Conservation (phyloP, 1,140 invertebrate genomes). For the Delia radicum region DNA sequence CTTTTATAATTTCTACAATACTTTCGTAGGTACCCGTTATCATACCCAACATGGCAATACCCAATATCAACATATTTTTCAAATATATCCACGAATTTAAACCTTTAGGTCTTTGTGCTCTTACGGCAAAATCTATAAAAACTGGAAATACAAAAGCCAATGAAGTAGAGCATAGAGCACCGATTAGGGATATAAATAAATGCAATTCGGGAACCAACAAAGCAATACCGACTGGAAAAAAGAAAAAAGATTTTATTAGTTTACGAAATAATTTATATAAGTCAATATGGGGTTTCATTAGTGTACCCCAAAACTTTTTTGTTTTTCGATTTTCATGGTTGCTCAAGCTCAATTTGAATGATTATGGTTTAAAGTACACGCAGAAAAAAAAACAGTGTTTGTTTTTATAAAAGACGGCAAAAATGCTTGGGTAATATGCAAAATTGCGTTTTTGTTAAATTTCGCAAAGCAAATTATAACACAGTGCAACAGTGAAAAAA, state of each 20-base stretch:
- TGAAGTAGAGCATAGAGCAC: constrained; percentile 82
- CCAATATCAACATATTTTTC: constrained; percentile 69
- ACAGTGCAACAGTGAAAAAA: too few relatives aligned
- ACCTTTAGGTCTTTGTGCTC: constrained; percentile 58
- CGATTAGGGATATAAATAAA: constrained; percentile 86
- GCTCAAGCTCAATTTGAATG: too few relatives aligned
- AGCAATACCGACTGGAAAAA: constrained; percentile 73
- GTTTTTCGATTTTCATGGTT: too few relatives aligned
- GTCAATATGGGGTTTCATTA: too few relatives aligned
- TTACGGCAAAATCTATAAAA: constrained; percentile 75
- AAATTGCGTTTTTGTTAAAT: too few relatives aligned
- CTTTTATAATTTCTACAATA: constrained; percentile 63
- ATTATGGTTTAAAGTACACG: too few relatives aligned
- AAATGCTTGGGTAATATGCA: too few relatives aligned
- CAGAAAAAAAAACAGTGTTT: too few relatives aligned
- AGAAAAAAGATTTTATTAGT: neutral
- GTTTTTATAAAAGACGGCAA: too few relatives aligned
- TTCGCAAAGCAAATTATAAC: too few relatives aligned
- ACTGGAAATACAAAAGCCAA: constrained; percentile 87
- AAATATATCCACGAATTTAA: constrained; percentile 54
- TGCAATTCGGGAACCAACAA: constrained; percentile 80
- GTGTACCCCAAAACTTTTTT: too few relatives aligned
- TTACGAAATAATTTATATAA: too few relatives aligned
- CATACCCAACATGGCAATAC: constrained; percentile 70
- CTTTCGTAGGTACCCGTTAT: constrained; percentile 74